These are phyloP conservation scores for Pteria penguin DNA, from an alignment of 2,888 invertebrate genomes.

Conservation along the genomic window DNA sequence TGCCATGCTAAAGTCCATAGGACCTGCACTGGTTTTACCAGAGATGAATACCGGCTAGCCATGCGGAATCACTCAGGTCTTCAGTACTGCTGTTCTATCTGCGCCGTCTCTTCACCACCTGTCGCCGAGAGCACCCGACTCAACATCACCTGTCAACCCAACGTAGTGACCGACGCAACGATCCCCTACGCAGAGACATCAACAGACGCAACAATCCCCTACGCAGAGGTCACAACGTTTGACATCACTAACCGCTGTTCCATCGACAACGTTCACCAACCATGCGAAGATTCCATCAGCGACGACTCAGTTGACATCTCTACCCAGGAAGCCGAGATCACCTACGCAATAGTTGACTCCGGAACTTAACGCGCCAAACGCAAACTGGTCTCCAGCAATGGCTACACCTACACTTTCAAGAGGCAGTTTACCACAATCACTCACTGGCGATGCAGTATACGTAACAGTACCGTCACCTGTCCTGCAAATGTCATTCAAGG, in stretches of 20 bases:
- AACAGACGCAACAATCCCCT: too few species aligned
- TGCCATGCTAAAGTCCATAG: too few species aligned
- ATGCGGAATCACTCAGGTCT: too few species aligned
- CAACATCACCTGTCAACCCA: too few species aligned
- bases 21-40: too few species aligned
- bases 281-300: not conserved
- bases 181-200: too few species aligned
- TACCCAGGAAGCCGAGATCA: not conserved
- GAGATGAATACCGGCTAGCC: too few species aligned
- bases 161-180: too few species aligned
- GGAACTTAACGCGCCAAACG: not conserved
- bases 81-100: too few species aligned
- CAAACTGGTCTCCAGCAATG: not conserved
- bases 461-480: not conserved
- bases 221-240: too few species aligned
- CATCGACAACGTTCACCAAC: not conserved
- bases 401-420: constrained; percentile 1
- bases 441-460: not conserved
- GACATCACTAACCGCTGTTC: not conserved
- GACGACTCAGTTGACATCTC: not conserved
- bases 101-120: too few species aligned
- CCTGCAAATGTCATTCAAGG: not conserved
- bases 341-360: not conserved
- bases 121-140: too few species aligned
- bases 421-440: not conserved